phyloP scores from a whole-genome alignment of 64 coral and sea anemone species.

The Platygyra sinensis region DNA sequence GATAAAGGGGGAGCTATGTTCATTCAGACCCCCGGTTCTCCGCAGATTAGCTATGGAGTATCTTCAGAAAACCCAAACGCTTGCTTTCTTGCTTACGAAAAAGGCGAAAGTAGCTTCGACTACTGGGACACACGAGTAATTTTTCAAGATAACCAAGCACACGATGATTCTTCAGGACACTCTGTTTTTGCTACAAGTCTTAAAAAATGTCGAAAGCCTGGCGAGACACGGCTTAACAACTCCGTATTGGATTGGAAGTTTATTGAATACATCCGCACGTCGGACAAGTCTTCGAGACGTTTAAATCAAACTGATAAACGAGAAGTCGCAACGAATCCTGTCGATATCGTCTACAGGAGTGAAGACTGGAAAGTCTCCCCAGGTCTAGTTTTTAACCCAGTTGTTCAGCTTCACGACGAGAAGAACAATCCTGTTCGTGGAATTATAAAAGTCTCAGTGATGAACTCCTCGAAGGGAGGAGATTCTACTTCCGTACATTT shows the following conservation, averaged over 20 bases:
- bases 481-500: constrained; percentile 13
- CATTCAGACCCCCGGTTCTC: constrained; percentile 47
- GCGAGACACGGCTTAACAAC: constrained; percentile 29
- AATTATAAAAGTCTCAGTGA: constrained; percentile 8
- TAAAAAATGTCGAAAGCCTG: constrained; percentile 24
- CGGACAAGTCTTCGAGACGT: neutral
- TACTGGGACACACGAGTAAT: constrained; percentile 55
- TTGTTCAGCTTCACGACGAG: constrained; percentile 32
- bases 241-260: constrained; percentile 61
- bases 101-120: neutral
- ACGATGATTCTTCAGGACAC: constrained; percentile 13
- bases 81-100: constrained; percentile 74
- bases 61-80: neutral
- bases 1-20: constrained; percentile 66
- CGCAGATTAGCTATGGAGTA: constrained; percentile 15
- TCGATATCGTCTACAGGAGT: constrained; percentile 44
- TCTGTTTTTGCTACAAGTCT: constrained; percentile 71
- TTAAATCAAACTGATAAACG: neutral
- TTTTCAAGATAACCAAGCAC: constrained; percentile 63
- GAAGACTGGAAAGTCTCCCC: constrained; percentile 67
- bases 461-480: neutral
- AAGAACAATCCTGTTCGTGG: constrained; percentile 37
- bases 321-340: constrained; percentile 70
- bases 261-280: constrained; percentile 21
- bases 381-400: constrained; percentile 45